phyloP scores from a whole-genome alignment of 2,113 vertebrate species.

The Acrocephalus arundinaceus region DNA sequence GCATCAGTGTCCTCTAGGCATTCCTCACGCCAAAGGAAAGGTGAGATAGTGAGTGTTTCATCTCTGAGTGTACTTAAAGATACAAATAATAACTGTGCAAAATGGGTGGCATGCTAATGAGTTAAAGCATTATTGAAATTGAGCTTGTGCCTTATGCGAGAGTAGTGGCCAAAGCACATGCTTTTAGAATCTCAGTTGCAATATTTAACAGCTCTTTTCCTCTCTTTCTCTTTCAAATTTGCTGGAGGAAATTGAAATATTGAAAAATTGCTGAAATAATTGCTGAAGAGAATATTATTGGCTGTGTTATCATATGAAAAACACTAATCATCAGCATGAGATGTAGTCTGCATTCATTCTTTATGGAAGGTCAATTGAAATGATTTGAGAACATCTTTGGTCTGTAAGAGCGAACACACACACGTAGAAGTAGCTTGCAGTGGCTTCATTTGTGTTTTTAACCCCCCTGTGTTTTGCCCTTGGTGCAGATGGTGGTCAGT shows the following conservation, averaged over 20 bases:
- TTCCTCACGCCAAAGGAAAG: slow-evolving; percentile 98
- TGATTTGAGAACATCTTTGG: neutral
- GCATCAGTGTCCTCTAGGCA: slow-evolving; percentile 94
- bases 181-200: neutral
- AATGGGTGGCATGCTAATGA: neutral
- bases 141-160: neutral
- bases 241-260: neutral
- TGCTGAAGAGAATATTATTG: neutral
- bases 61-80: neutral
- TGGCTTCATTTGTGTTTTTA: neutral
- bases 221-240: neutral
- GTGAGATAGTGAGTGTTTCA: slow-evolving; percentile 65
- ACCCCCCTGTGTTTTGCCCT: neutral
- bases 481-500: slow-evolving; percentile 92
- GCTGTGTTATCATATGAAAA: neutral
- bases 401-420: neutral
- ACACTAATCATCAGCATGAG: neutral
- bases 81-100: neutral
- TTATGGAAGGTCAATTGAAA: neutral
- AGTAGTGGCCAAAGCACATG: neutral
- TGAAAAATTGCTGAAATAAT: neutral
- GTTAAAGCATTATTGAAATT: neutral
- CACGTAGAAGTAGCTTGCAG: neutral
- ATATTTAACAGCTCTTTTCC: neutral
- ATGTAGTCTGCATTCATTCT: neutral